Evolutionary conservation across 2,797 vertebrate genomes (phyloP).

Genomic region (Ctenosaura bakeri): DNA sequence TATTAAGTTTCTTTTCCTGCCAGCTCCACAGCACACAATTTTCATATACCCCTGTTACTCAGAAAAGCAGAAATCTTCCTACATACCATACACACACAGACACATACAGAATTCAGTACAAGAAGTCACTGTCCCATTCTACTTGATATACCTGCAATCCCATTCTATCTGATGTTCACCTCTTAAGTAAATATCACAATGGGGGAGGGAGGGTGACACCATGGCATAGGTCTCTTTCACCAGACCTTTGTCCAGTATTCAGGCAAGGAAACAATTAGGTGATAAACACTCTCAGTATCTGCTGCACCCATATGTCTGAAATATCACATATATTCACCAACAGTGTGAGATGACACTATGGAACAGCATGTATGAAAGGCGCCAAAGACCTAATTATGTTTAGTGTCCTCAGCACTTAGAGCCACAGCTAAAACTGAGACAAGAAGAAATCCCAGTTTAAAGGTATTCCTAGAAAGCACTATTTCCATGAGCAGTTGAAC

Average conservation of each 20-base stretch:
- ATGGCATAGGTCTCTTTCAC: not conserved
- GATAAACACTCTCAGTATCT: not conserved
- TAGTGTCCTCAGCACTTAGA: not conserved
- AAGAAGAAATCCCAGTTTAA: not conserved
- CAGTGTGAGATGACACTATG: not conserved
- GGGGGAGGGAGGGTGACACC: not conserved
- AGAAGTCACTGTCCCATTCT: not conserved
- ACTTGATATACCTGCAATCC: not conserved
- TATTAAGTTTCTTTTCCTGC: not conserved
- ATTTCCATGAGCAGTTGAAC: not conserved
- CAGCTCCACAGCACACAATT: not conserved
- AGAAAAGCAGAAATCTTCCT: not conserved
- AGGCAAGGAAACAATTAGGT: not conserved
- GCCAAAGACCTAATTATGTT: not conserved
- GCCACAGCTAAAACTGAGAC: not conserved
- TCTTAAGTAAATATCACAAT: not conserved
- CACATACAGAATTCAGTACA: not conserved
- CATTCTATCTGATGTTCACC: not conserved
- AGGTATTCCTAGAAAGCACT: not conserved
- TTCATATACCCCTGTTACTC: not conserved
- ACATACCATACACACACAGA: not conserved
- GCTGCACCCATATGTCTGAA: not conserved
- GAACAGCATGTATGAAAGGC: not conserved
- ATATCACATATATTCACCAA: not conserved
- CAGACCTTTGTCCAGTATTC: not conserved